Base-by-base conservation (phyloP, 1,140 invertebrate species). In the Polypedilum pembai region DNA sequence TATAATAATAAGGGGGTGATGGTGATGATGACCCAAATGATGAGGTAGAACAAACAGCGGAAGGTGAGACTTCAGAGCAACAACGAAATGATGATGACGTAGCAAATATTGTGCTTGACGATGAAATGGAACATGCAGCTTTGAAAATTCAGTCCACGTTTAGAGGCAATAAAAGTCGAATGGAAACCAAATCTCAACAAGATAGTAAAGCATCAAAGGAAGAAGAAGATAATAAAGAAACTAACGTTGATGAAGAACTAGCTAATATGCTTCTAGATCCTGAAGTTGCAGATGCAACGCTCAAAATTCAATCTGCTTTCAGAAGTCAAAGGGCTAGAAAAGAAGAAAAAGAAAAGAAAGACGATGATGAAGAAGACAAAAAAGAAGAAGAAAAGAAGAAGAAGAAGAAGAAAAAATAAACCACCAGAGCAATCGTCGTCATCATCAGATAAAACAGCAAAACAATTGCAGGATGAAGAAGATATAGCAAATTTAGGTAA, bases 81-180 rank as follows among this genome's bases (percentile, higher is more conserved):
- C 65, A 66, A 66, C 65, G 18, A 66, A 66, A 66, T 20, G 65
- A 66, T 3, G 65, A 66, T 66, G 65, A 66, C 17, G 17, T 66
- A 1, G 65, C 65, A 20, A 66, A 66, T 66, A 66, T 66, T 4
- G 65, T 66, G 1, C 65, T 66, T 18, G 65, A 66, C 18, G 65
- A 66, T 17, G 65, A 66, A 66, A 66, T 66, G 65, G 65, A 66
- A n/a, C 65, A 66, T 2, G 95, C 94, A 10, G 95, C 94, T 24
- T 90, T 90, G 41, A 96, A 95, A 86, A 96, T 96, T 79, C 94
- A 97, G 83, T 93, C 93, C 1, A 93, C 93, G 65, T 96, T 96
- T 86, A 87, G 94, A 76, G 94, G 94, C 72, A 94, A 95, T 83
- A 91, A 94, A 87, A 88, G 90, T 65, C 88, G 92, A 80, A 94